Percentiles rank a stretch among this genome's conserved stretches.
Conservation (phyloP, 2,113 vertebrate genomes). For the Struthidea cinerea region DNA sequence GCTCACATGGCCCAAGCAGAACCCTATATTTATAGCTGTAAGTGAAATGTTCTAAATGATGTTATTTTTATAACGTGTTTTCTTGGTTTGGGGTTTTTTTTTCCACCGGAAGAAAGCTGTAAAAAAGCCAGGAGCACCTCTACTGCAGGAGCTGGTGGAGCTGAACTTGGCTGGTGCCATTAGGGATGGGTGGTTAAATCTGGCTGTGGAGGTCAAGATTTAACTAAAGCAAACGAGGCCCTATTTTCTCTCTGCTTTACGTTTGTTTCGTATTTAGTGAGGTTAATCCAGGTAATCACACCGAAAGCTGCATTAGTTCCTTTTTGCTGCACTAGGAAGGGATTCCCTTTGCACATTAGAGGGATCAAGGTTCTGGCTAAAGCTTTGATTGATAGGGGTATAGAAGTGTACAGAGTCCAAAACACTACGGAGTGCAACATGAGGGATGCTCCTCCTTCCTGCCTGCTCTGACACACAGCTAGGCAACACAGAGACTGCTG, state of each 20-base stretch:
- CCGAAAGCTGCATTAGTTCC: neutral
- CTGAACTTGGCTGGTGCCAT: neutral
- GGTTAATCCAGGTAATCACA: neutral
- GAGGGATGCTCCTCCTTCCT: neutral
- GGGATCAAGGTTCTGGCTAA: neutral
- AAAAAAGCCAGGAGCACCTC: neutral
- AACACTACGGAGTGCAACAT: neutral
- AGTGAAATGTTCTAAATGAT: neutral
- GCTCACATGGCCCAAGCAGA: neutral
- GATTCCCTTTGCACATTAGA: neutral
- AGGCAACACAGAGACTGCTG: neutral
- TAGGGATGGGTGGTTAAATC: neutral
- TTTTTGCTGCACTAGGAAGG: neutral
- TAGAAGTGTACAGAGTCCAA: neutral
- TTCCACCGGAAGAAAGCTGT: neutral
- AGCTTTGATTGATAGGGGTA: neutral
- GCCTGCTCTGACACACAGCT: neutral
- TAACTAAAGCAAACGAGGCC: fast-evolving
- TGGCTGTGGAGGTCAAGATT: neutral
- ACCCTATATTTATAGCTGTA: neutral
- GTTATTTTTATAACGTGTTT: constrained; percentile 3
- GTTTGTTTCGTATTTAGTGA: neutral
- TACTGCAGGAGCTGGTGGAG: neutral
- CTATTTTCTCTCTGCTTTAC: neutral
- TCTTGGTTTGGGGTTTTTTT: neutral